These are phyloP conservation scores for Craseonycteris thonglongyai DNA, from an alignment of 2,113 vertebrate species.

Conservation along the genomic window DNA sequence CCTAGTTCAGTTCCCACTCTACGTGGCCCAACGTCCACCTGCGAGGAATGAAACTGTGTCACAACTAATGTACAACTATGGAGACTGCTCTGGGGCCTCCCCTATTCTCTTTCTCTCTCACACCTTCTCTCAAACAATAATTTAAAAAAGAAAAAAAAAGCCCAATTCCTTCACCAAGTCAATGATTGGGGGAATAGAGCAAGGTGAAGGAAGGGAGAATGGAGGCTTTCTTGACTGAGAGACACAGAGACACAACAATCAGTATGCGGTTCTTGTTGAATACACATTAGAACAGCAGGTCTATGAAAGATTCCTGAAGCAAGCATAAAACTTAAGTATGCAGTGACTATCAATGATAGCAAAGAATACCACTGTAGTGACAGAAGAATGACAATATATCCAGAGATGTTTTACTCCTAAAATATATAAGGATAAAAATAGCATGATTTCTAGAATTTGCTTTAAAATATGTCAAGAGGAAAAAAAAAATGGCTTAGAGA, in stretches of 20 bases:
- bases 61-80: no score
- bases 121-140: no score
- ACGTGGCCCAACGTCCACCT: no score
- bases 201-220: no score
- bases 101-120: no score
- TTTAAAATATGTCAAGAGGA: neutral
- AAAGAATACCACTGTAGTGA: neutral
- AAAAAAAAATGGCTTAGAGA: neutral
- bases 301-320: fast-evolving
- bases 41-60: no score
- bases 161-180: neutral
- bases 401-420: neutral
- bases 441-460: neutral
- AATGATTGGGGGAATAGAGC: no score
- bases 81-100: no score
- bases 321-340: fast-evolving
- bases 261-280: neutral
- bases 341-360: no score
- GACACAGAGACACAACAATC: neutral
- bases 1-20: no score
- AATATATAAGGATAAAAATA: neutral
- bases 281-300: neutral
- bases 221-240: neutral
- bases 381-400: fast-evolving
- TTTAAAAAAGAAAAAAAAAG: no score